Conservation (phyloP, 2,113 vertebrate species). For the Cheilinus undulatus region DNA sequence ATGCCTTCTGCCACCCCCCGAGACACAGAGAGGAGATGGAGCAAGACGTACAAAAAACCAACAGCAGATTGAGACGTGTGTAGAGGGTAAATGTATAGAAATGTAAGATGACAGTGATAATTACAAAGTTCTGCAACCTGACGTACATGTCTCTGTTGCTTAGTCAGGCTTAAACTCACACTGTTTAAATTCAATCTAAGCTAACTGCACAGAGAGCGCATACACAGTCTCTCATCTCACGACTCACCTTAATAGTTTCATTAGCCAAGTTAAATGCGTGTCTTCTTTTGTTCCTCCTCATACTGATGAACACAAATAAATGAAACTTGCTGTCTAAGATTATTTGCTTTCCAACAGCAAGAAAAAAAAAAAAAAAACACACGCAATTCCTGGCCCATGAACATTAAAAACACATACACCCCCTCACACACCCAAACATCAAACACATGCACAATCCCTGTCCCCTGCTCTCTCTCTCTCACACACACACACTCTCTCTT, state of each 20-base stretch:
- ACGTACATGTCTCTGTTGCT: constrained; percentile 8
- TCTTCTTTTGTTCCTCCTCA: neutral
- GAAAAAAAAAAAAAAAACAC: neutral
- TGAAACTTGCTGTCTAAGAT: constrained; percentile 19
- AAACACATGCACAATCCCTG: constrained; percentile 7
- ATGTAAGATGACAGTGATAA: constrained; percentile 38
- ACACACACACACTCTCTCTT: neutral
- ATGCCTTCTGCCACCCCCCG: neutral
- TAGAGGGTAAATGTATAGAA: neutral
- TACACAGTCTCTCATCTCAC: no score
- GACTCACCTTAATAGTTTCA: constrained; percentile 45
- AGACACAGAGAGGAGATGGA: neutral
- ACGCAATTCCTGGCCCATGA: constrained; percentile 5
- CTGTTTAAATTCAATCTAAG: neutral
- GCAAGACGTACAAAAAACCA: neutral
- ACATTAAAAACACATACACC: constrained; percentile 3
- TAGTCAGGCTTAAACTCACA: no score
- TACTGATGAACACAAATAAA: no score
- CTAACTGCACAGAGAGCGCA: no score
- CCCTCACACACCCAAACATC: neutral
- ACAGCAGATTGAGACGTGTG: neutral
- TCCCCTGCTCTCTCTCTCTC: neutral
- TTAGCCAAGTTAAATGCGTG: constrained; percentile 27
- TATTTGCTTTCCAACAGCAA: constrained; percentile 8
- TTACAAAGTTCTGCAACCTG: constrained; percentile 21